Base-by-base conservation (phyloP, 2,888 invertebrate species). In the Saturnia pavonia region DNA sequence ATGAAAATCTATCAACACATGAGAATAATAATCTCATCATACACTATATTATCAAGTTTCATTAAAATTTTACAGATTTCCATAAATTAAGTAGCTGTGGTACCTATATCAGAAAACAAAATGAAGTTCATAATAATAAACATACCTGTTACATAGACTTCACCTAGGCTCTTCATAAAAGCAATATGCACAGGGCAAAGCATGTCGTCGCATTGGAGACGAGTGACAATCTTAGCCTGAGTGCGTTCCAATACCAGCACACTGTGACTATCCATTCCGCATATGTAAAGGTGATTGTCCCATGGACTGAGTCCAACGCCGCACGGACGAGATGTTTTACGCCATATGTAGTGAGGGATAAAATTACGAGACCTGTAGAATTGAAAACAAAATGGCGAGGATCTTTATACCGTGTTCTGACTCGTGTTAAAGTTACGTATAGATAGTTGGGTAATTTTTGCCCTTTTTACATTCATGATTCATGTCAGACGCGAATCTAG, bases 251-350 rank as follows among this genome's bases (percentile, higher is more conserved):
- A 89, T 7, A 94, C 94, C 27, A 95, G 83, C 7, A 95, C 92
- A 69, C 95, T 93, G 65, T 96, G 96, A 66, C 95, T 95, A 77
- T 96, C 96, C 75, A 96, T 95, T 2, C 96, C 95, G 76, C 96
- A 96, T 66, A 97, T 94, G 80, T 95, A 94, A 0, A 94, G 85
- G 68, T 95, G 93, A 69, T 95, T 94, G 74, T 91, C 92, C 94
- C 96, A 96, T 0, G 95, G 95, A 48, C 96, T 94, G 16, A 96
- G 89, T 0, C 95, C 95, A 0, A 97, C 88, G 1, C 97, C 97
- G 34, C 96, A 94, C 0, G 97, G 97, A 77, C 96, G 91, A 1
- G 95, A 94, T 65, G 94, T 92, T 84, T 95, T 94, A 57, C 92
- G 90, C 95, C 95, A 94, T 40, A 94, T 84, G 75, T 94, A 89